Percentiles rank a stretch among this genome's conserved stretches.
Evolutionary conservation across 2,797 vertebrate genomes (phyloP).

Genomic region (Alfaro cultratus): DNA sequence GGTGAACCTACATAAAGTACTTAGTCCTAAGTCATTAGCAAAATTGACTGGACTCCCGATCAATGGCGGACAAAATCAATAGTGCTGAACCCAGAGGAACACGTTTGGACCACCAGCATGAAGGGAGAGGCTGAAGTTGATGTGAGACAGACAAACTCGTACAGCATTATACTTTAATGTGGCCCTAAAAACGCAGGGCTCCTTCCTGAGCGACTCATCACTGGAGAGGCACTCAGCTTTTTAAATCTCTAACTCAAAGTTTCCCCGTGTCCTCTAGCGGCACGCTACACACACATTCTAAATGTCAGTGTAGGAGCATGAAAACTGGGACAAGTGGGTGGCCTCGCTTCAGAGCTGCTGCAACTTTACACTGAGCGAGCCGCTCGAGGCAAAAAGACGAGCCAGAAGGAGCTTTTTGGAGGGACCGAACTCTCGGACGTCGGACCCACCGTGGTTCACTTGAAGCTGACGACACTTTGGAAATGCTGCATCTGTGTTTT

Average conservation of each 20-base stretch:
- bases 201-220: slow-evolving; percentile 34
- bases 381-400: slow-evolving; percentile 36
- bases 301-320: slow-evolving; percentile 35
- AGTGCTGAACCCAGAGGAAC: slow-evolving; percentile 34
- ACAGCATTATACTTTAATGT: slow-evolving; percentile 32
- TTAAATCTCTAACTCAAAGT: slow-evolving; percentile 39
- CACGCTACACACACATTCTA: slow-evolving; percentile 40
- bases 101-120: slow-evolving; percentile 8
- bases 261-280: slow-evolving; percentile 35
- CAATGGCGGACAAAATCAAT: slow-evolving; percentile 55
- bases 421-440: slow-evolving; percentile 23
- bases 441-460: neutral
- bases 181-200: slow-evolving; percentile 40
- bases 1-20: slow-evolving; percentile 19
- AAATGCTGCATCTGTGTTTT: neutral
- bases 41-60: slow-evolving; percentile 55
- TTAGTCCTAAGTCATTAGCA: slow-evolving; percentile 43
- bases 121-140: slow-evolving; percentile 15
- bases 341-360: slow-evolving; percentile 51
- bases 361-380: slow-evolving; percentile 54
- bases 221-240: slow-evolving; percentile 28
- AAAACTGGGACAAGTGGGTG: slow-evolving; percentile 64
- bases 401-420: slow-evolving; percentile 17
- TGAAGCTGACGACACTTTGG: slow-evolving; percentile 10
- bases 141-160: slow-evolving; percentile 25